Base-by-base conservation (phyloP, 2,888 invertebrate species). In the Dascillus cervinus region DNA sequence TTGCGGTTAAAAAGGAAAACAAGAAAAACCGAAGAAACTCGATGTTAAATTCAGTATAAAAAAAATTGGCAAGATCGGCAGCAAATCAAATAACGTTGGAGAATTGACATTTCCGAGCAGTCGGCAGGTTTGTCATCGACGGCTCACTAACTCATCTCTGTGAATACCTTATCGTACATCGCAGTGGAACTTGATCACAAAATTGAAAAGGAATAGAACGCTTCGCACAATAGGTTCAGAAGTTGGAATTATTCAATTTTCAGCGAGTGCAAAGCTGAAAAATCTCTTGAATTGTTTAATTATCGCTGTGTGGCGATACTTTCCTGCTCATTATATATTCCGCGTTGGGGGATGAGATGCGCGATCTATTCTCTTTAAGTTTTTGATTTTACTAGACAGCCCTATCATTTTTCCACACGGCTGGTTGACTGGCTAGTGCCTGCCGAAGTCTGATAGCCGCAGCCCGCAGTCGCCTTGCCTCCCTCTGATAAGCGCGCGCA, bases 331-430 rank as follows among this genome's bases (percentile, higher is more conserved):
- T n/a, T n/a, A n/a, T n/a, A n/a, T n/a, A n/a, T n/a, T n/a, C n/a
- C n/a, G n/a, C n/a, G n/a, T n/a, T n/a, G n/a, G n/a, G n/a, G n/a
- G n/a, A n/a, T n/a, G n/a, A n/a, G n/a, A n/a, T n/a, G n/a, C n/a
- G n/a, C n/a, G n/a, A n/a, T n/a, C n/a, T n/a, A n/a, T n/a, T n/a
- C 8, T 17, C 8, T 6, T 32, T 32, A 32, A 29, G 29, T 39
- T 39, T 25, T 24, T 32, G 26, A 32, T 25, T 29, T 27, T 35
- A 29, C 32, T 32, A 40, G 40, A 40, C 39, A 40, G 32, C 59
- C 60, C 69, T 71, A 71, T 71, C 71, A 67, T 71, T 71, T 71
- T 71, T 71, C 70, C 70, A 67, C 71, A 71, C 67, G 69, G 64
- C 59, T 66, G 65, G 57, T 58, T 61, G 62, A 57, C 60, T 53